phyloP scores from a whole-genome alignment of 2,113 vertebrate species.

The Acrocephalus kingi region DNA sequence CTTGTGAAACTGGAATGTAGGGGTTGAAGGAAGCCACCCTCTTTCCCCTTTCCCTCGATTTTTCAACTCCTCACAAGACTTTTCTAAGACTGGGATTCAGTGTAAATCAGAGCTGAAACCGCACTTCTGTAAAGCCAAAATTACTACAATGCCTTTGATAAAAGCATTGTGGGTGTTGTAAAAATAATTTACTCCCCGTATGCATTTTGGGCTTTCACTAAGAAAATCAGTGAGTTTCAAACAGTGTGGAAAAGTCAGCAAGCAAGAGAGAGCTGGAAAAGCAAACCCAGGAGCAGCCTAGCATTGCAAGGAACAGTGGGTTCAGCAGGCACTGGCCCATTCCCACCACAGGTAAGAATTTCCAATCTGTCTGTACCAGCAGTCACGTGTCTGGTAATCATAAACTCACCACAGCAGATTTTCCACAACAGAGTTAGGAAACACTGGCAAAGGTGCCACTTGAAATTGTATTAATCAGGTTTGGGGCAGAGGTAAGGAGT shows the following conservation, averaged over 20 bases:
- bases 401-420: background rate
- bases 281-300: background rate
- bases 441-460: background rate
- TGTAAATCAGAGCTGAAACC: background rate
- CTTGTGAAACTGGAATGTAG: background rate
- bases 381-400: background rate
- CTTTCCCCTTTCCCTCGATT: background rate
- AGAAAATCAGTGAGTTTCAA: background rate
- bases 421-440: background rate
- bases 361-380: background rate
- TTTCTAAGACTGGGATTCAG: background rate
- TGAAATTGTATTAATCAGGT: background rate
- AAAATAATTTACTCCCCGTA: background rate
- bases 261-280: background rate
- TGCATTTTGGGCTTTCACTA: accelerated
- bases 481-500: background rate
- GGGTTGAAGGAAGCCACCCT: background rate
- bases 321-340: background rate
- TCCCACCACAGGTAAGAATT: background rate
- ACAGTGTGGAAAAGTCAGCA: background rate
- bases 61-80: background rate
- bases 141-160: background rate
- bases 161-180: background rate
- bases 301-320: accelerated
- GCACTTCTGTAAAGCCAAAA: background rate